Conservation (phyloP, 2,888 invertebrate species). For the Eumerus sabulonum region DNA sequence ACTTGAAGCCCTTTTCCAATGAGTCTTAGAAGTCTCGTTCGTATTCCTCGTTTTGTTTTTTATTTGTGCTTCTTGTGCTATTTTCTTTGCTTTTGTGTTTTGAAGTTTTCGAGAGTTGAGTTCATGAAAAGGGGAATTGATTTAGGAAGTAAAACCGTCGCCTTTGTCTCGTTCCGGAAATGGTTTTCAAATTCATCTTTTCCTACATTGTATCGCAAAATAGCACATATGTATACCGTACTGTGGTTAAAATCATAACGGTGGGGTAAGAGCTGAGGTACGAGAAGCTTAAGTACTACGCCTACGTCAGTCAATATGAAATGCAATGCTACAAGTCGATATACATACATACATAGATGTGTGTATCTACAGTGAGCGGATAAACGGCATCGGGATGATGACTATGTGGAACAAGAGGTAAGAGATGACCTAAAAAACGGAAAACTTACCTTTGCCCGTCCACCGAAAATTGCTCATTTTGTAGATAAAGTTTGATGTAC, state of each 20-base stretch:
- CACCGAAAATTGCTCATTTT: constrained; percentile 95
- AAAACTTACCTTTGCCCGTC: constrained; percentile 86
- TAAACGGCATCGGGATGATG: no score
- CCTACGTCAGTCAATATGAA: no score
- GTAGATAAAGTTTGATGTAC: constrained; percentile 94
- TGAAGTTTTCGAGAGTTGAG: constrained; percentile 23
- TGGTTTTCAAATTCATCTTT: background rate
- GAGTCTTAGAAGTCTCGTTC: constrained; percentile 9
- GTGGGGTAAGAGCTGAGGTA: no score
- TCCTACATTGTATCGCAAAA: constrained; percentile 4
- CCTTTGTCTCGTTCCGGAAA: background rate
- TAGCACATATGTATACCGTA: background rate
- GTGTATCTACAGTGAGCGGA: no score
- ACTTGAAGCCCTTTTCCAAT: constrained; percentile 39
- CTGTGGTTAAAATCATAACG: no score
- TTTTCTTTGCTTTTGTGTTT: constrained; percentile 8
- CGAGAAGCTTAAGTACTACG: no score
- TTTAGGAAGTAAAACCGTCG: constrained; percentile 3
- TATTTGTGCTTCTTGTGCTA: no score
- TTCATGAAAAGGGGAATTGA: background rate
- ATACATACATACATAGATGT: no score
- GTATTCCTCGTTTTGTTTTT: no score
- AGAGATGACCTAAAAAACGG: constrained; percentile 30
- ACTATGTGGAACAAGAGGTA: constrained; percentile 2
- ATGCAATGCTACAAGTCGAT: no score